phyloP scores from a whole-genome alignment of 2,888 invertebrate species.

The Leptogaster cylindrica region DNA sequence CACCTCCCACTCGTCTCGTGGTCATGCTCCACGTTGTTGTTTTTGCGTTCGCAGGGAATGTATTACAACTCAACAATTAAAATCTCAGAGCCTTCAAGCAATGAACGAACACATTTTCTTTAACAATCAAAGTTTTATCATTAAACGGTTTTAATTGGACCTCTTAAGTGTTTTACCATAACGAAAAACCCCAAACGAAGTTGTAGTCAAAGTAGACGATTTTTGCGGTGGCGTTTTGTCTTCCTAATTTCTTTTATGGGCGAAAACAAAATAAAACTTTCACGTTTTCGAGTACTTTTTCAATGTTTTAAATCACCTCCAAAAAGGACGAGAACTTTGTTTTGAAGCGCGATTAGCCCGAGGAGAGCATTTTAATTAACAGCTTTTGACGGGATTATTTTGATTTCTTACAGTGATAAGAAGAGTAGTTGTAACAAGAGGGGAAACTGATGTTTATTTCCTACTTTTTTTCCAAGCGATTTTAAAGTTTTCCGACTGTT shows the following conservation, averaged over 20 bases:
- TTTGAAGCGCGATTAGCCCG: slow-evolving; percentile 11
- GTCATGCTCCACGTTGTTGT: background rate
- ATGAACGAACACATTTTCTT: slow-evolving; percentile 32
- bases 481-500: too few species aligned
- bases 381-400: slow-evolving; percentile 23
- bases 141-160: slow-evolving; percentile 39
- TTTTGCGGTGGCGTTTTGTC: background rate
- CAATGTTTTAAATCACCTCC: background rate
- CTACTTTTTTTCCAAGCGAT: too few species aligned
- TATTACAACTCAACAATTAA: slow-evolving; percentile 34
- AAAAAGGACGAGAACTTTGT: too few species aligned
- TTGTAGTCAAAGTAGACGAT: background rate
- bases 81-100: slow-evolving; percentile 23
- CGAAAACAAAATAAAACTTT: slow-evolving; percentile 21
- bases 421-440: too few species aligned
- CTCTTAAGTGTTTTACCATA: slow-evolving; percentile 28
- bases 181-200: background rate
- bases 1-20: background rate
- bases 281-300: background rate
- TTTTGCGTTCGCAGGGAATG: background rate
- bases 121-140: slow-evolving; percentile 39
- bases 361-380: slow-evolving; percentile 33
- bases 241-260: slow-evolving; percentile 21
- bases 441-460: too few species aligned
- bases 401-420: too few species aligned